These are phyloP conservation scores for Phyllotis vaccarum DNA, from an alignment of 2,797 vertebrate species.

Conservation along the genomic window DNA sequence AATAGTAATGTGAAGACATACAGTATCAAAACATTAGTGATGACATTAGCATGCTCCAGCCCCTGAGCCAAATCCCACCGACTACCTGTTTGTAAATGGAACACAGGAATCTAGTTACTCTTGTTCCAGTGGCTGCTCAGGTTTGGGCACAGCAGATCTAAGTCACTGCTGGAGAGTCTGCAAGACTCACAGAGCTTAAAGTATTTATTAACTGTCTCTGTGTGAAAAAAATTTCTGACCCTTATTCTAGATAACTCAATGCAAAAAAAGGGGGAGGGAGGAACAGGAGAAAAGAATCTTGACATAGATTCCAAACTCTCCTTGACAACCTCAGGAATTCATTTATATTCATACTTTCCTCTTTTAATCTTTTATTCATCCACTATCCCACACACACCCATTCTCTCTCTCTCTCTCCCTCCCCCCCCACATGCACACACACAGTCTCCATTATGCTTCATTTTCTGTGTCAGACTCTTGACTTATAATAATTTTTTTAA, in stretches of 20 bases:
- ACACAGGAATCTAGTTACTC: accelerated
- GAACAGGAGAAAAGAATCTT: not conserved
- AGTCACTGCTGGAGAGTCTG: not conserved
- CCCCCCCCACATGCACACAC: not conserved
- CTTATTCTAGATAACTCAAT: not conserved
- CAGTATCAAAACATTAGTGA: not conserved
- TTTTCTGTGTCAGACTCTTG: not conserved
- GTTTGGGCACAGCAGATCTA: not conserved
- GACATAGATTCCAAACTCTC: not conserved
- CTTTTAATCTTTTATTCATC: not conserved
- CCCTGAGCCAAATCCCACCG: not conserved
- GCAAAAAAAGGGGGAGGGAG: not conserved
- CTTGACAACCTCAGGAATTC: not conserved
- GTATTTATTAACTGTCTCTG: not conserved
- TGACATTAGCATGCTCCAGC: not conserved
- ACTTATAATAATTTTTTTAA: not conserved
- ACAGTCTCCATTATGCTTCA: not conserved
- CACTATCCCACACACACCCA: not conserved
- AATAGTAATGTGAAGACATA: not conserved
- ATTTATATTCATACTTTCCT: not conserved
- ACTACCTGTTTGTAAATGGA: not conserved
- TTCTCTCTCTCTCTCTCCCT: no score
- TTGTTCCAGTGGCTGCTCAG: not conserved
- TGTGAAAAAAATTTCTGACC: not conserved
- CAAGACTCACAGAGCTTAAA: not conserved